Conservation (phyloP, 2,888 invertebrate species). For the Amiota minor region DNA sequence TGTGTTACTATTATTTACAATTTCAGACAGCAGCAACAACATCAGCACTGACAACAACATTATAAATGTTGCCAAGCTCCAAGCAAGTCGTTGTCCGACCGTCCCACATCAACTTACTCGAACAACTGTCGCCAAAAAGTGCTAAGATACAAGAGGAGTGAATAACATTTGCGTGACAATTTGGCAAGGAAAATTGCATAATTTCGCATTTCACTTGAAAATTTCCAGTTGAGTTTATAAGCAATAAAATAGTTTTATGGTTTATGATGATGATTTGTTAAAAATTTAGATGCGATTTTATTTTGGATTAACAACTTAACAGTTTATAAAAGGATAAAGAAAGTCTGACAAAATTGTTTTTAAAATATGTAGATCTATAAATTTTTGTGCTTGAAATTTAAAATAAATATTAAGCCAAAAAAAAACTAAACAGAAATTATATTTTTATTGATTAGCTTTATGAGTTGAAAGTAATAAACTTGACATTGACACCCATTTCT, state of each 20-base stretch:
- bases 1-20: slow-evolving; percentile 24
- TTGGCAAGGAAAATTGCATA: slow-evolving; percentile 14
- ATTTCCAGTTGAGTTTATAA: background rate
- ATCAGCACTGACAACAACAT: slow-evolving; percentile 19
- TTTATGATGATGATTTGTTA: no score
- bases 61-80: no score
- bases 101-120: background rate
- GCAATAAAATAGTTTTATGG: background rate
- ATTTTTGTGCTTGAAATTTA: no score
- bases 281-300: no score
- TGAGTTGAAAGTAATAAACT: background rate
- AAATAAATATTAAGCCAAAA: no score
- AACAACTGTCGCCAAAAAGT: slow-evolving; percentile 19
- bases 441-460: no score
- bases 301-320: no score
- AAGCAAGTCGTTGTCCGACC: no score
- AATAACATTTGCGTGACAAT: slow-evolving; percentile 4
- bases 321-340: no score
- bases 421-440: no score
- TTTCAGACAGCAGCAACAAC: background rate
- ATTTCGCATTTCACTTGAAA: background rate
- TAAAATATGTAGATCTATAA: no score
- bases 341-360: no score
- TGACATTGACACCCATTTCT: slow-evolving; percentile 13
- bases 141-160: background rate